These are phyloP conservation scores for Hypomecis punctinalis DNA, from an alignment of 2,888 invertebrate genomes.

Conservation along the genomic window DNA sequence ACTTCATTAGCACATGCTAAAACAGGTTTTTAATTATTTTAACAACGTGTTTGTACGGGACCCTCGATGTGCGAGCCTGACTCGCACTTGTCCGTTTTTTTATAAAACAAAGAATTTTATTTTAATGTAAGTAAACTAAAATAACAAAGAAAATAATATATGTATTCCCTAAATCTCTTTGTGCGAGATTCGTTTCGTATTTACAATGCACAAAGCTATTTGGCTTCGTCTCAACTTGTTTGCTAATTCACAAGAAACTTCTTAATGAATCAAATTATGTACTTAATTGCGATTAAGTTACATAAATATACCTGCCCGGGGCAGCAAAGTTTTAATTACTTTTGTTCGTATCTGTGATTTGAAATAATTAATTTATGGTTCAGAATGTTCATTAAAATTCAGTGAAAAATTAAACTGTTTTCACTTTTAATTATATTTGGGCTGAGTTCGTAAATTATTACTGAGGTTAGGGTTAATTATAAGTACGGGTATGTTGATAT, in stretches of 20 bases:
- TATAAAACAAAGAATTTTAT: no score
- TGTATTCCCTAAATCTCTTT: neutral
- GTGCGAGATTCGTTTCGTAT: neutral
- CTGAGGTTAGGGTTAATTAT: neutral
- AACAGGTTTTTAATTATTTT: no score
- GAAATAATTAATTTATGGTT: slow-evolving; percentile 18
- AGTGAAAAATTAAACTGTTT: slow-evolving; percentile 24
- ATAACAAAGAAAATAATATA: no score
- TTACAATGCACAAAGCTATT: neutral
- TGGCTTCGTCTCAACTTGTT: neutral
- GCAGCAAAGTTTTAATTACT: slow-evolving; percentile 6
- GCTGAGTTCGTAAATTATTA: neutral
- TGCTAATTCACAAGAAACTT: neutral
- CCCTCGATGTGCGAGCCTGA: no score
- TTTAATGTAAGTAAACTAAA: no score
- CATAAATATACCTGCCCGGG: neutral
- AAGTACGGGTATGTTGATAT: neutral
- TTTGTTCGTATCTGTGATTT: slow-evolving; percentile 17
- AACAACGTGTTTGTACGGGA: no score
- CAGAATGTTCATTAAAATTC: slow-evolving; percentile 7
- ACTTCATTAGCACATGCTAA: no score
- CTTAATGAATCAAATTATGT: slow-evolving; percentile 3
- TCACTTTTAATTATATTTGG: neutral
- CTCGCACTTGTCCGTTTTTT: no score
- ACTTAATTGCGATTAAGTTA: slow-evolving; percentile 8